These are phyloP conservation scores for Vanessa atalanta DNA, from an alignment of 1,140 invertebrate species.

Conservation along the genomic window DNA sequence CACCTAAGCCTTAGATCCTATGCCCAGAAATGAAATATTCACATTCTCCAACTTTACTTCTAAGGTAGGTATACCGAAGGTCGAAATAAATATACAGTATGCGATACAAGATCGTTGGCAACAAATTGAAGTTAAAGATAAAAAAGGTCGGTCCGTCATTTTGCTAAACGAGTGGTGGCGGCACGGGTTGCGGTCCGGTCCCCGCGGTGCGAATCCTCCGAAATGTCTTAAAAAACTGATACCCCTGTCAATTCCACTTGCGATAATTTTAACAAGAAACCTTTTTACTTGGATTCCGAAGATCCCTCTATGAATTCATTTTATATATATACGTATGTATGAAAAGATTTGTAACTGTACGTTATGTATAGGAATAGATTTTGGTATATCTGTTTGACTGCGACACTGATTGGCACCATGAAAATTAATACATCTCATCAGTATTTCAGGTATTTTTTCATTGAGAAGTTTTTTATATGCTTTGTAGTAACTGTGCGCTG, in stretches of 20 bases:
- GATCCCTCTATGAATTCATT: neutral
- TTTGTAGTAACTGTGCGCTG: no score
- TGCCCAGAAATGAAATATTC: no score
- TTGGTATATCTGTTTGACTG: no score
- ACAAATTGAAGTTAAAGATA: constrained; percentile 76
- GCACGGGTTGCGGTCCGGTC: constrained; percentile 49
- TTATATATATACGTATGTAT: neutral
- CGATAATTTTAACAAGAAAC: constrained; percentile 51
- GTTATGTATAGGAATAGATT: no score
- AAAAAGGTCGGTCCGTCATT: constrained; percentile 77
- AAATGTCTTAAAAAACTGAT: constrained; percentile 63
- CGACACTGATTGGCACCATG: no score
- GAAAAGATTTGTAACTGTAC: neutral
- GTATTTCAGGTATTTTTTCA: no score
- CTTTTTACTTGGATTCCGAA: constrained; percentile 21
- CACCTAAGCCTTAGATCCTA: no score
- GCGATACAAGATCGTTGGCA: constrained; percentile 56
- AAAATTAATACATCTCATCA: no score
- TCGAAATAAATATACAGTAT: constrained; percentile 45
- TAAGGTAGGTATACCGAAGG: neutral
- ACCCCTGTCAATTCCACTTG: constrained; percentile 64
- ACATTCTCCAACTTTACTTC: no score
- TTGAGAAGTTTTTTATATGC: no score
- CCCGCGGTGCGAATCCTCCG: constrained; percentile 43
- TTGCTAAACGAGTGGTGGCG: constrained; percentile 67